These are phyloP conservation scores for Ruditapes philippinarum DNA, from an alignment of 1,140 invertebrate species.

Conservation along the genomic window DNA sequence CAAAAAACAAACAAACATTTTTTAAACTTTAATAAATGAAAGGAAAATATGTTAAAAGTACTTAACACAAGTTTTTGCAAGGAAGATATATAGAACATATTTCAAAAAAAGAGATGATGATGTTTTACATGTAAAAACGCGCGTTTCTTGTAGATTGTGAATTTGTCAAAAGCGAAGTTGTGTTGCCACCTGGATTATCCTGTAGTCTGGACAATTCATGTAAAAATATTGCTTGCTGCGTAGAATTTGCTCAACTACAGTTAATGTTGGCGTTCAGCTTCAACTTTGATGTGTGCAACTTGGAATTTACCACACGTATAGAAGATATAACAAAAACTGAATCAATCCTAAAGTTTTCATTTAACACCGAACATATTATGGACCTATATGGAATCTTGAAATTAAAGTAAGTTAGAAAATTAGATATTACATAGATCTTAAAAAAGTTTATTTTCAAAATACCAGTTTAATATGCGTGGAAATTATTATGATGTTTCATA, in stretches of 20 bases:
- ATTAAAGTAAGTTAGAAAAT: constrained; percentile 32
- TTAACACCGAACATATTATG: not conserved
- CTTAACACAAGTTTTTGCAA: no score
- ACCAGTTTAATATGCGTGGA: no score
- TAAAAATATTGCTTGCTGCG: not conserved
- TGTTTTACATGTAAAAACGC: no score
- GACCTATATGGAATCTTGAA: constrained; percentile 31
- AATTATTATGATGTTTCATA: no score
- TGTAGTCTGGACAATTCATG: not conserved
- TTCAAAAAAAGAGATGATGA: no score
- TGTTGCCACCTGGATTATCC: not conserved
- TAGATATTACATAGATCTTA: no score
- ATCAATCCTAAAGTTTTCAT: constrained; percentile 33
- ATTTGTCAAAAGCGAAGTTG: not conserved
- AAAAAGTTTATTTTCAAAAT: no score
- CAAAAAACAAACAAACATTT: not conserved
- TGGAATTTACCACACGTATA: not conserved
- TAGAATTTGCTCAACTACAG: not conserved
- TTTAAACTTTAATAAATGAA: no score
- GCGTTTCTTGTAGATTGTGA: not conserved
- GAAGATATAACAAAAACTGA: not conserved
- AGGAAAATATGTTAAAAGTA: no score
- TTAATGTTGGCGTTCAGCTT: not conserved
- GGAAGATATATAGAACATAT: no score
- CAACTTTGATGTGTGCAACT: not conserved